A percentile compares a stretch with the other conserved stretches of the same genome.
Evolutionary conservation across 2,888 invertebrate genomes (phyloP).

Genomic region (Aphidius colemani): DNA sequence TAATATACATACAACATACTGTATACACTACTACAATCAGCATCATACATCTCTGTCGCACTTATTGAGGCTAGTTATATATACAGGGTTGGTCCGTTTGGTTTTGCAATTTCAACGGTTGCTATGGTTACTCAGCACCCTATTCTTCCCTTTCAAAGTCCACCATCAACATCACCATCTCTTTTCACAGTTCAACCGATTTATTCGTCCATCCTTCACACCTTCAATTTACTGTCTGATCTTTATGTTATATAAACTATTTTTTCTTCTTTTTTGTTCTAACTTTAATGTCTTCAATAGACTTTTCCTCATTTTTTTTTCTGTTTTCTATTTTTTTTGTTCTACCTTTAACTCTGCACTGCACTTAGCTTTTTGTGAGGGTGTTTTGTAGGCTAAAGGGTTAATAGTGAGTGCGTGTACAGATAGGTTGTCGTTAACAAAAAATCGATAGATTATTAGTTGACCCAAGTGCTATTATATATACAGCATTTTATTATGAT

Average conservation of each 20-base stretch:
- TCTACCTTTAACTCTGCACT: not conserved
- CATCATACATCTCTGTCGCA: no score
- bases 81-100: slow-evolving; percentile 44
- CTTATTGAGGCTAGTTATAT: no score
- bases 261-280: slow-evolving; percentile 6
- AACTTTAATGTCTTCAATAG: not conserved
- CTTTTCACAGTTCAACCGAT: slow-evolving; percentile 13
- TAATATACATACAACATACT: no score
- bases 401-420: slow-evolving; percentile 5
- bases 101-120: slow-evolving; percentile 38
- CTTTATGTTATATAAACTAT: slow-evolving; percentile 15
- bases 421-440: not conserved
- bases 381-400: slow-evolving; percentile 5
- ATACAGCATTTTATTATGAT: not conserved
- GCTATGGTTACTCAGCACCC: slow-evolving; percentile 46
- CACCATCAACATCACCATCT: slow-evolving; percentile 20
- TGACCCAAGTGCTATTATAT: not conserved
- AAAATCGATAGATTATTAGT: slow-evolving; percentile 8
- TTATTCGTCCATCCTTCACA: slow-evolving; percentile 15
- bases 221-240: slow-evolving; percentile 18
- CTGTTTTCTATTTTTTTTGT: not conserved
- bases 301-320: slow-evolving; percentile 9
- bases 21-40: not conserved
- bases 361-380: not conserved
- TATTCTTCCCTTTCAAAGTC: slow-evolving; percentile 38